A percentile compares a stretch with the other conserved stretches of the same genome.
These are phyloP conservation scores for Coremacera marginata DNA, from an alignment of 2,888 invertebrate genomes.

Conservation along the genomic window DNA sequence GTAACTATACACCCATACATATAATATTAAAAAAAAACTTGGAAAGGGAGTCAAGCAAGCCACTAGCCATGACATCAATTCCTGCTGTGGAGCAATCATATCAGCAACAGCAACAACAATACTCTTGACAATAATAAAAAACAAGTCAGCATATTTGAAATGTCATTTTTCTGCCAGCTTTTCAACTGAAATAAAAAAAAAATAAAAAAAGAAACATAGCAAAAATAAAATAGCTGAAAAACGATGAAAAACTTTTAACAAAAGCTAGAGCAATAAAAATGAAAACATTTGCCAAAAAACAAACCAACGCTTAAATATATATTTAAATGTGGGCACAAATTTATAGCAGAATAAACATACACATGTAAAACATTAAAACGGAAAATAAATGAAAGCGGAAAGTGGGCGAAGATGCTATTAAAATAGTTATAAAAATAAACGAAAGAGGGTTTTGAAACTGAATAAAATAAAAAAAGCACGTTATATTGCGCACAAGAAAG, in stretches of 20 bases:
- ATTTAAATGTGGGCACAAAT: constrained; percentile 7
- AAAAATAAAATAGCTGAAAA: neutral
- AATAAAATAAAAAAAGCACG: too few species aligned
- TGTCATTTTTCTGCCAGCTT: constrained; percentile 38
- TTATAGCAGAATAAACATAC: neutral
- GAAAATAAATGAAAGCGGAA: too few species aligned
- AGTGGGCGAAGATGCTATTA: neutral
- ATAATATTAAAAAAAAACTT: neutral
- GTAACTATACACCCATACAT: neutral
- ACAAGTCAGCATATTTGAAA: constrained; percentile 32
- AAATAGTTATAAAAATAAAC: neutral
- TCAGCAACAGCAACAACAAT: constrained; percentile 8
- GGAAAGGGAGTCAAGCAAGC: neutral
- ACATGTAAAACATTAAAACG: neutral
- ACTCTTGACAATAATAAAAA: constrained; percentile 17
- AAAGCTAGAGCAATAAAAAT: neutral
- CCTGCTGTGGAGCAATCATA: constrained; percentile 8
- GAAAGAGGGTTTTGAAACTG: too few species aligned
- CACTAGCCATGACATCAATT: constrained; percentile 26
- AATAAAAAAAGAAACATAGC: neutral
- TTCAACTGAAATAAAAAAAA: constrained; percentile 26
- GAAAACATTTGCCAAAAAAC: constrained; percentile 25
- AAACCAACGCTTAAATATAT: neutral
- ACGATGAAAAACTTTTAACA: neutral
- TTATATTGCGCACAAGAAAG: too few species aligned